Conservation (phyloP, 2,113 vertebrate species). For the Gnathonemus longibarbis region DNA sequence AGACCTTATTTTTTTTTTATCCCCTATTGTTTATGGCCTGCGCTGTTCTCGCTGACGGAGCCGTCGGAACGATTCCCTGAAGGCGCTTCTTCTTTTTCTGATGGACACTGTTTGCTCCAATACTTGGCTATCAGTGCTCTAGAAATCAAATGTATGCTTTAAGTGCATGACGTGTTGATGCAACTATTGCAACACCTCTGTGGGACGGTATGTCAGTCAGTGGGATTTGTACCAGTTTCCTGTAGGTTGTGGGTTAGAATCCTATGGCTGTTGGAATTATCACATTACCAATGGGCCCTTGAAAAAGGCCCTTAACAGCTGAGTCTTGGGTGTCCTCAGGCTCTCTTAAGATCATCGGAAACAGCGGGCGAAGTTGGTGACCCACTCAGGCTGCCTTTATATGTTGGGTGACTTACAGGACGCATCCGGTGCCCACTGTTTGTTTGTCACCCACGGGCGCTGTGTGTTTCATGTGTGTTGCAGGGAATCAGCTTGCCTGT, state of each 20-base stretch:
- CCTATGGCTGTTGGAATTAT: background rate
- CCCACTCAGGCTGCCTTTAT: background rate
- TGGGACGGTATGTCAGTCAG: background rate
- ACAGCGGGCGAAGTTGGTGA: background rate
- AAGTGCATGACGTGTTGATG: background rate
- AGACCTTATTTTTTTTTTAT: background rate
- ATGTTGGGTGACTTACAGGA: background rate
- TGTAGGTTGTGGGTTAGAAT: background rate
- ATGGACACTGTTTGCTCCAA: background rate
- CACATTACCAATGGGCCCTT: background rate
- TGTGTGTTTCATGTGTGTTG: conserved; percentile 15
- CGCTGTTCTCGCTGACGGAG: background rate
- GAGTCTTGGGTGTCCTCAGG: background rate
- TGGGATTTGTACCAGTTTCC: background rate
- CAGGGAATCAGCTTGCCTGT: conserved; percentile 74
- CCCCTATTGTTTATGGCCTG: background rate
- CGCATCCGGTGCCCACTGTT: background rate
- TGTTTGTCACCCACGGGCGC: background rate
- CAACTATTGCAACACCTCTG: background rate
- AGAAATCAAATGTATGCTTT: background rate
- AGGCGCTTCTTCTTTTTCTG: background rate
- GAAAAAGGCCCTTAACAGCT: background rate
- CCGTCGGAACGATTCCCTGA: background rate
- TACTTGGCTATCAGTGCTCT: background rate
- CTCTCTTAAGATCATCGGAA: background rate